Evolutionary conservation across 2,113 vertebrate species (phyloP).

Genomic region (Myotis davidii): DNA sequence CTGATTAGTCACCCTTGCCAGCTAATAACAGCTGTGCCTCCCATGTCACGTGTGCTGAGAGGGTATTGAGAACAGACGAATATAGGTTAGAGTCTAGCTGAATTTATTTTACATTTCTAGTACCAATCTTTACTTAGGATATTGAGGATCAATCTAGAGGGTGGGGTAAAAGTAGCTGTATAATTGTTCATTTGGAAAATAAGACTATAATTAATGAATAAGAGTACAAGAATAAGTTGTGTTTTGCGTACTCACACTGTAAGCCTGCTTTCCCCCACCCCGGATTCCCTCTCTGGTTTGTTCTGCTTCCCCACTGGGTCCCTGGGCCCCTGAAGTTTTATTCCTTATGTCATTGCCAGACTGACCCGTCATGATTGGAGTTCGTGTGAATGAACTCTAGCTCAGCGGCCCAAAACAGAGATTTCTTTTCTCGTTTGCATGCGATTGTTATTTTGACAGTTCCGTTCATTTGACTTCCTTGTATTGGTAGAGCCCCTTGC

Average conservation of each 20-base stretch:
- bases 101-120: neutral
- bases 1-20: neutral
- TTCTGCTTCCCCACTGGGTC: neutral
- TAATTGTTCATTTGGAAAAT: neutral
- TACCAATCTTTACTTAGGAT: neutral
- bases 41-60: neutral
- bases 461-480: constrained; percentile 16
- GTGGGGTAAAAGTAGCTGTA: neutral
- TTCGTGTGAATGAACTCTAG: neutral
- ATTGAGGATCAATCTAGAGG: neutral
- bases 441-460: neutral
- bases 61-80: neutral
- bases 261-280: no score
- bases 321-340: neutral
- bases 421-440: neutral
- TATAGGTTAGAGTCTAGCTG: neutral
- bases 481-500: neutral
- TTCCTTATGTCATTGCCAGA: neutral
- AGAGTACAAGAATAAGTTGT: neutral
- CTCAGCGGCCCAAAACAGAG: constrained; percentile 7
- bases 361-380: constrained; percentile 27
- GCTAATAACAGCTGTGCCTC: neutral
- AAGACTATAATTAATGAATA: neutral
- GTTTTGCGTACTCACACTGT: neutral
- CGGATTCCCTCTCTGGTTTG: neutral